Percentiles rank a stretch among this genome's conserved stretches.
Evolutionary conservation across 2,113 vertebrate genomes (phyloP).

Genomic region (Pterocles orientalis): DNA sequence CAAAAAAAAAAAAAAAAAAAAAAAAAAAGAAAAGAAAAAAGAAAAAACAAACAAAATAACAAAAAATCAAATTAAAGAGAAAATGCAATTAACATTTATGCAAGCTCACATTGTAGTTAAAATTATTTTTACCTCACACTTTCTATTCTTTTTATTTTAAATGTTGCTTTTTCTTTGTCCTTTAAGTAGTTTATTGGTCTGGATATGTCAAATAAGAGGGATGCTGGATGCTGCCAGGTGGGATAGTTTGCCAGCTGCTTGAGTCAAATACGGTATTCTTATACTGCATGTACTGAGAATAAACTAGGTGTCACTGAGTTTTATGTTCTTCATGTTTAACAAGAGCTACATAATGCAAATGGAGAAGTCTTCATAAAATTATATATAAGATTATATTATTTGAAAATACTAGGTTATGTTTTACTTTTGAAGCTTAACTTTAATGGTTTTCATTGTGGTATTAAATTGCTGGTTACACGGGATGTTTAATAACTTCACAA

Average conservation of each 20-base stretch:
- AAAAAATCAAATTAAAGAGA: not conserved
- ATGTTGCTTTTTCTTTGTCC: not conserved
- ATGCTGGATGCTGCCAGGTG: not conserved
- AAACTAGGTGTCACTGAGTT: not conserved
- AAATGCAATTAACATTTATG: not conserved
- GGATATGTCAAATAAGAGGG: not conserved
- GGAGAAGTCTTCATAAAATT: not conserved
- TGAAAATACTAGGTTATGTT: not conserved
- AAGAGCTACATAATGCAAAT: not conserved
- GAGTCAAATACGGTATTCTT: not conserved
- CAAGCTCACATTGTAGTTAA: not conserved
- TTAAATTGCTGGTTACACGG: not conserved
- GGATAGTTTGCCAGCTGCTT: not conserved
- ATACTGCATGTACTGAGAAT: not conserved
- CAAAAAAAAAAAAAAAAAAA: not conserved
- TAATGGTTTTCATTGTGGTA: not conserved
- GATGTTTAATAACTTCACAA: not conserved
- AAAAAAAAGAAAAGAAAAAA: fast-evolving
- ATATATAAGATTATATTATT: not conserved
- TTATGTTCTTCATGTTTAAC: not conserved
- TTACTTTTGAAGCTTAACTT: not conserved
- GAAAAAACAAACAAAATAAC: fast-evolving
- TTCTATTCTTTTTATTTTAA: not conserved
- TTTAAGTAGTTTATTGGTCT: not conserved
- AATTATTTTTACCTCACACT: not conserved